phyloP scores from a whole-genome alignment of 2,797 vertebrate genomes.

The Glyptemys insculpta region DNA sequence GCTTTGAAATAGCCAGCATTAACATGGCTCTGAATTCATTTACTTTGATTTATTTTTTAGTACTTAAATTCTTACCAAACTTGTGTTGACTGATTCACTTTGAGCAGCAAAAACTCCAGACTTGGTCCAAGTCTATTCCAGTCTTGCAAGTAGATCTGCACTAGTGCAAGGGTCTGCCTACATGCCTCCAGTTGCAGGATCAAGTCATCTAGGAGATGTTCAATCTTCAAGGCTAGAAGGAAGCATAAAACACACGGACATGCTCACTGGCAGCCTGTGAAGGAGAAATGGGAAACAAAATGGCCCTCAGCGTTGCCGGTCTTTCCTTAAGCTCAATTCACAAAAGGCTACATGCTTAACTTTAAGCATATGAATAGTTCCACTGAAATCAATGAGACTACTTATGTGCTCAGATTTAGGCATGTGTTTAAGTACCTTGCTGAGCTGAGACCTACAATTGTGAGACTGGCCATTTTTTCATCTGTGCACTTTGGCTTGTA shows the following conservation, averaged over 20 bases:
- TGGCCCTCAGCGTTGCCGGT: constrained; percentile 25
- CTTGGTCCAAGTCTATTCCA: not conserved
- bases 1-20: not conserved
- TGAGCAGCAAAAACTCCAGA: not conserved
- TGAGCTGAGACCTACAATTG: not conserved
- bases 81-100: not conserved
- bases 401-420: rapidly evolving
- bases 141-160: rapidly evolving
- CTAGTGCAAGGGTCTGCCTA: not conserved
- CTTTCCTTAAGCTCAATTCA: not conserved
- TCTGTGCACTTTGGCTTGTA: not conserved
- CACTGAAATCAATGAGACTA: not conserved
- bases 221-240: not conserved
- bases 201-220: not conserved
- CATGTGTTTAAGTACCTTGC: not conserved
- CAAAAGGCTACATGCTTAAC: not conserved
- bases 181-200: not conserved
- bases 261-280: not conserved
- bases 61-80: not conserved
- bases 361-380: not conserved
- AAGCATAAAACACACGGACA: not conserved
- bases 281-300: not conserved
- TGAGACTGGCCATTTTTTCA: not conserved
- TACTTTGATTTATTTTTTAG: constrained; percentile 13
- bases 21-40: constrained; percentile 26